These are phyloP conservation scores for Anser cygnoides DNA, from an alignment of 2,113 vertebrate genomes.

Conservation along the genomic window DNA sequence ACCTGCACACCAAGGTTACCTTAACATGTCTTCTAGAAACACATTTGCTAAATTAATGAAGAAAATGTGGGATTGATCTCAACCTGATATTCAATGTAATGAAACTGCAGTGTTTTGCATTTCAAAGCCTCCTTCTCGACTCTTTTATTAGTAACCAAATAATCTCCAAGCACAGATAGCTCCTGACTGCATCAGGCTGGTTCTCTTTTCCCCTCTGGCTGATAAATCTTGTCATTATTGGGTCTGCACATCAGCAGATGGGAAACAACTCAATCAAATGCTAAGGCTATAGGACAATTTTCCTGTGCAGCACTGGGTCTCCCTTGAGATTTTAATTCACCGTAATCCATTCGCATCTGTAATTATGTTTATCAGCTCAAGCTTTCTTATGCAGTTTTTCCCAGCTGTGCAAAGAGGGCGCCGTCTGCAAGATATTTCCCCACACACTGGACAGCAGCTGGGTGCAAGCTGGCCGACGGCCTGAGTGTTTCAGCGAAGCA, in stretches of 20 bases:
- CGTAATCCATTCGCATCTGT: neutral
- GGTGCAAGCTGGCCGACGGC: too few relatives aligned
- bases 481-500: neutral
- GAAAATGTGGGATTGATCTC: neutral
- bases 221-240: neutral
- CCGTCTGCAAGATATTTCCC: neutral
- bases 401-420: neutral
- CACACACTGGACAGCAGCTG: rapidly evolving
- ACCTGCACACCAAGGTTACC: neutral
- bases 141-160: neutral
- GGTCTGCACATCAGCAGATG: neutral
- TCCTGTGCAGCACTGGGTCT: neutral
- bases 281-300: neutral
- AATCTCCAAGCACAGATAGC: neutral
- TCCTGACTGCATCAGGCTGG: neutral
- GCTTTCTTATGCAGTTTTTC: neutral
- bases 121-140: neutral
- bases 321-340: neutral
- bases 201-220: neutral
- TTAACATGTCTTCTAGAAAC: neutral
- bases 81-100: neutral
- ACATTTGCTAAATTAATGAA: neutral
- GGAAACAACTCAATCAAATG: neutral
- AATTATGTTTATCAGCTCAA: rapidly evolving
- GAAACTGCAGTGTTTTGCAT: neutral